phyloP scores from a whole-genome alignment of 2,797 vertebrate genomes.

The Hypotaenidia okinawae region DNA sequence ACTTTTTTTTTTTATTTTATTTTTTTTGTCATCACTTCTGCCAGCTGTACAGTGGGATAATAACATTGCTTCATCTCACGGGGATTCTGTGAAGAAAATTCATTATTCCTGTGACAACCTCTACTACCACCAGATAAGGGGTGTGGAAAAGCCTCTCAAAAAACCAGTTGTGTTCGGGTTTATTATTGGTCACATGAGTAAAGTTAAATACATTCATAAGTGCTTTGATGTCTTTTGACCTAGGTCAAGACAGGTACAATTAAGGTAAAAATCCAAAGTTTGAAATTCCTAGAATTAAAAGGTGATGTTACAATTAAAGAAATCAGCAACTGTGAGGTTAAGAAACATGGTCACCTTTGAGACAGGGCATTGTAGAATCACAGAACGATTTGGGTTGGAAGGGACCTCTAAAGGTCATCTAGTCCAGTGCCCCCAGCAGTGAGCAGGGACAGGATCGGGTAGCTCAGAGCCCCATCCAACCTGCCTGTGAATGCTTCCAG shows the following conservation, averaged over 20 bases:
- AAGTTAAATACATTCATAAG: background rate
- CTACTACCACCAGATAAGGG: slow-evolving; percentile 7
- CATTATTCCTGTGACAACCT: slow-evolving; percentile 46
- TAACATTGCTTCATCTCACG: slow-evolving; percentile 45
- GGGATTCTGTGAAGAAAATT: slow-evolving; percentile 49
- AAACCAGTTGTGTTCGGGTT: background rate
- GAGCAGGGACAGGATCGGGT: too few relatives aligned
- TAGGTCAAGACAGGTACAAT: background rate
- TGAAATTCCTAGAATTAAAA: background rate
- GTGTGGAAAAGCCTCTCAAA: slow-evolving; percentile 33
- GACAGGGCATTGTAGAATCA: too few relatives aligned
- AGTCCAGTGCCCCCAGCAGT: too few relatives aligned
- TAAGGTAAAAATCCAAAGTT: background rate
- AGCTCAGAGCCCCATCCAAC: too few relatives aligned
- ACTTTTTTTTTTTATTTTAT: too few relatives aligned
- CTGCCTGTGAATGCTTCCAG: too few relatives aligned
- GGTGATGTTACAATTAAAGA: background rate
- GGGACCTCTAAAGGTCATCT: too few relatives aligned
- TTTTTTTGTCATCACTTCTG: slow-evolving; percentile 30
- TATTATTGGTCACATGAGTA: background rate
- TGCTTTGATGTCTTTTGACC: background rate
- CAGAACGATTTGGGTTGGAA: too few relatives aligned
- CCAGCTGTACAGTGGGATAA: slow-evolving; percentile 28
- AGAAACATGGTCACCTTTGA: background rate
- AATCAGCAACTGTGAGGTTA: background rate